phyloP scores from a whole-genome alignment of 2,888 invertebrate genomes.

The Zygogramma bicolorata region DNA sequence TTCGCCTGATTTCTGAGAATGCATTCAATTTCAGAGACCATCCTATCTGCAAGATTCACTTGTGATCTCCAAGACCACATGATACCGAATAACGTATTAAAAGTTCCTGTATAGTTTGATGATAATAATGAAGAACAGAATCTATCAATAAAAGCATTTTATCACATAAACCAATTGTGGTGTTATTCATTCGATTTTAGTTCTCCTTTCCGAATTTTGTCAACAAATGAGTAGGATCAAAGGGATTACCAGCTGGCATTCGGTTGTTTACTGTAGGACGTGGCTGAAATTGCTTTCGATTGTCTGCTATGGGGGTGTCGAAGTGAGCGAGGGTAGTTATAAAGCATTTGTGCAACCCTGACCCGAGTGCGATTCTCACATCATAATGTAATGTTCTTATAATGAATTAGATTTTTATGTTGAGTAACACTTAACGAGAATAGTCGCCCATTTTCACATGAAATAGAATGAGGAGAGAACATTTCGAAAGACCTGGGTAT shows the following conservation, averaged over 20 bases:
- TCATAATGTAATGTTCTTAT: neutral
- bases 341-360: neutral
- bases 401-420: neutral
- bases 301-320: constrained; percentile 41
- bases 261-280: constrained; percentile 48
- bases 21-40: neutral
- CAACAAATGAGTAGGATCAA: constrained; percentile 44
- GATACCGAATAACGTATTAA: no score
- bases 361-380: neutral
- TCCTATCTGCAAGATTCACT: no score
- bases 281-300: constrained; percentile 50
- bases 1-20: neutral
- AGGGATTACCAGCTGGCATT: constrained; percentile 43
- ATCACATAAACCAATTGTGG: constrained; percentile 1
- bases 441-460: neutral
- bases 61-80: no score
- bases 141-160: neutral
- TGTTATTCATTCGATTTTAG: neutral
- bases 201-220: constrained; percentile 37
- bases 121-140: no score
- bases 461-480: no score
- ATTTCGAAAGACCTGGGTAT: no score
- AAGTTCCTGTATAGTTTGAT: no score
- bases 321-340: constrained; percentile 35
- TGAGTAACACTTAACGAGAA: neutral